Evolutionary conservation across 2,888 invertebrate genomes (phyloP).

Genomic region (Mythimna lalbum): DNA sequence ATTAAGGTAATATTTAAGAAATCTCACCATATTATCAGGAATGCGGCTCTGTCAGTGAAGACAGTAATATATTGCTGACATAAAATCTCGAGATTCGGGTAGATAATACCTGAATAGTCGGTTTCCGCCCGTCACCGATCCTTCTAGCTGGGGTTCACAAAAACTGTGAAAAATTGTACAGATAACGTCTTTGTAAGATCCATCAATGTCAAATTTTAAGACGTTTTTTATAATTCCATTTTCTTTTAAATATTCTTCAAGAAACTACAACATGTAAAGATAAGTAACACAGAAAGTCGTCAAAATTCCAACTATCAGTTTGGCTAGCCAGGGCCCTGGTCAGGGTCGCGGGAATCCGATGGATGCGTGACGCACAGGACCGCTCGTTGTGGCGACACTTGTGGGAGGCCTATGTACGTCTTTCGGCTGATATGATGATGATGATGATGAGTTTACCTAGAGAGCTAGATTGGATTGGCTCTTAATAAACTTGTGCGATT

Average conservation of each 20-base stretch:
- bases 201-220: slow-evolving; percentile 81
- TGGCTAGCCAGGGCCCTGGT: too few relatives aligned
- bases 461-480: too few relatives aligned
- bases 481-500: too few relatives aligned
- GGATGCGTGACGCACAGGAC: too few relatives aligned
- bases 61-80: slow-evolving; percentile 88
- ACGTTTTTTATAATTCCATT: slow-evolving; percentile 52
- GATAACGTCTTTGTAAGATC: slow-evolving; percentile 81
- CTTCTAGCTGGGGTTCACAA: slow-evolving; percentile 78
- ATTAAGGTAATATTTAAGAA: slow-evolving; percentile 87
- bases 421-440: too few relatives aligned
- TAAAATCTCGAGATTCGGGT: slow-evolving; percentile 86
- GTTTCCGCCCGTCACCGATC: slow-evolving; percentile 82
- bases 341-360: too few relatives aligned
- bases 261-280: background rate
- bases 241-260: slow-evolving; percentile 24
- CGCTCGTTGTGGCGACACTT: too few relatives aligned
- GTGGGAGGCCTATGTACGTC: too few relatives aligned
- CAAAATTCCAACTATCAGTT: slow-evolving; percentile 12
- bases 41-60: slow-evolving; percentile 81
- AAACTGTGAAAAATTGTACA: slow-evolving; percentile 85
- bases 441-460: too few relatives aligned
- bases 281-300: background rate
- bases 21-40: slow-evolving; percentile 84
- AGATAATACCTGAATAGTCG: slow-evolving; percentile 87